Conservation (phyloP, 2,888 invertebrate genomes). For the Acrobasis suavella region DNA sequence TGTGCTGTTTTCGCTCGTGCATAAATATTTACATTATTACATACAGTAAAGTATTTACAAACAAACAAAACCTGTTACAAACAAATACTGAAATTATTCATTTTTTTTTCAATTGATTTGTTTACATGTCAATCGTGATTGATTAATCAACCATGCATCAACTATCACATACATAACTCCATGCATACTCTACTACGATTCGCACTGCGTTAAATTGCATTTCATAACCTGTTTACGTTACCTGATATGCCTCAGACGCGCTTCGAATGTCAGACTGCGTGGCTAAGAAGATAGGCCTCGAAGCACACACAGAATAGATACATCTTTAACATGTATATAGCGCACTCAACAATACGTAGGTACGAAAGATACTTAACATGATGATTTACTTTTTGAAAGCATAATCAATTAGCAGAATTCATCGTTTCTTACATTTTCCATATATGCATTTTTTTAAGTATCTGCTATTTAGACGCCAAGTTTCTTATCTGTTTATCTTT, state of each 20-base stretch:
- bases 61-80: neutral
- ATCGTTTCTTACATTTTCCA: too few species aligned
- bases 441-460: too few species aligned
- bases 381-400: too few species aligned
- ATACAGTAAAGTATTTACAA: too few species aligned
- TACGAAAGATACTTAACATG: too few species aligned
- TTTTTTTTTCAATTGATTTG: neutral
- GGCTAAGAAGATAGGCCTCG: neutral
- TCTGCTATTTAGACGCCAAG: too few species aligned
- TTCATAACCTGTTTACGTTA: neutral
- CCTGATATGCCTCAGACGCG: slow-evolving; percentile 13
- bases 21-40: too few species aligned
- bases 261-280: neutral
- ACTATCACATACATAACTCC: neutral
- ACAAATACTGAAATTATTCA: neutral
- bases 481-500: too few species aligned
- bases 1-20: too few species aligned
- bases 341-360: too few species aligned
- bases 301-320: neutral
- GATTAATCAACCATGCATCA: slow-evolving; percentile 2
- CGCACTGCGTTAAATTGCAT: neutral
- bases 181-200: neutral
- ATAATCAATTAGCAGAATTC: too few species aligned
- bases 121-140: neutral
- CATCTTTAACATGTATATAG: too few species aligned